These are phyloP conservation scores for Alligator mississippiensis DNA, from an alignment of 2,113 vertebrate species.

Conservation along the genomic window DNA sequence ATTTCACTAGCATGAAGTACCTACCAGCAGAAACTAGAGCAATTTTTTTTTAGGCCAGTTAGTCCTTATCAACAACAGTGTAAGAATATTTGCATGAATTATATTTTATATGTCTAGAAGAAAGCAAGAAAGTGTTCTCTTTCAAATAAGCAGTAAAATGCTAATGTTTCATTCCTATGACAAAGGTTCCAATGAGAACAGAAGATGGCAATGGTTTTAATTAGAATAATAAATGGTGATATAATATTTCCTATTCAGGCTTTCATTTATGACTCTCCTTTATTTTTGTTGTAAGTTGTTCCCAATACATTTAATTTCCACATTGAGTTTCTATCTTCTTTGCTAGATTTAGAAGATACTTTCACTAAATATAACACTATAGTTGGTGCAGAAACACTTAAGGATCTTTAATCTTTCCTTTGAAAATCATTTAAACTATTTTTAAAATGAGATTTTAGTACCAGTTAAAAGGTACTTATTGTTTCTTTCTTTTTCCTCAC, in stretches of 20 bases:
- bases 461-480: constrained; percentile 18
- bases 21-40: neutral
- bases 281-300: constrained; percentile 40
- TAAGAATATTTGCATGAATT: constrained; percentile 37
- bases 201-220: constrained; percentile 47
- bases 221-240: neutral
- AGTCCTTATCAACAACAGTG: constrained; percentile 33
- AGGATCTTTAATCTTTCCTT: constrained; percentile 46
- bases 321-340: neutral
- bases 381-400: neutral
- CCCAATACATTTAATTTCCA: constrained; percentile 32
- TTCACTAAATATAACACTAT: constrained; percentile 12
- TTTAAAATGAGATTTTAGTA: constrained; percentile 40
- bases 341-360: neutral
- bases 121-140: constrained; percentile 50
- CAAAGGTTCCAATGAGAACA: constrained; percentile 56
- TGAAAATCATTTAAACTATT: constrained; percentile 33
- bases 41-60: constrained; percentile 33
- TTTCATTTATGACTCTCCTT: constrained; percentile 31
- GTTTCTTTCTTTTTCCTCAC: neutral
- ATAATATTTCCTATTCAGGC: constrained; percentile 53
- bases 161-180: constrained; percentile 57
- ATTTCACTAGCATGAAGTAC: neutral
- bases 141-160: constrained; percentile 65
- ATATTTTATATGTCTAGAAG: constrained; percentile 15